Base-by-base conservation (phyloP, 2,888 invertebrate genomes). In the Apodemia zela region DNA sequence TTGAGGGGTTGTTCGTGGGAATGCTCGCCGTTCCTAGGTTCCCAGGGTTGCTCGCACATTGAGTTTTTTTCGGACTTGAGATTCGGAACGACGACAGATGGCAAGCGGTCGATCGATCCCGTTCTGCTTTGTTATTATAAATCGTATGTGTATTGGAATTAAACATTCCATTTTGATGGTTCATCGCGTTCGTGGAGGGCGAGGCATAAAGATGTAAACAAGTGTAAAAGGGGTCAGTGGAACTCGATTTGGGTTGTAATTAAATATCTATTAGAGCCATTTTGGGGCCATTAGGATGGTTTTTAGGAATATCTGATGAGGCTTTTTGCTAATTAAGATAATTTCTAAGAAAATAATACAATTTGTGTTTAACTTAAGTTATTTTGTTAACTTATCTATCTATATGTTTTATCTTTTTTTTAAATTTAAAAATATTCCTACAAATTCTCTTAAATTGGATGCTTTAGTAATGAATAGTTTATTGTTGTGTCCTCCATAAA, bases 1-100 rank as follows among this genome's bases (percentile, higher is more conserved):
- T 90, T 88, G 90, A 89, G 92, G 92, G 92, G 92, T 92, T 87
- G 91, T 88, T 93, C 94, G 94, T 94, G 94, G 94, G 94, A 94
- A 94, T 93, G 92, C 91, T 88, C 85, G 87, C 82, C 85, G 90
- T 85, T 88, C 87, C 87, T 87, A 84, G 92, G 94, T 94, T 94
- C 94, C 94, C 94, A 94, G 92, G 92, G 92, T 87, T 86, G 89
- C 82, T 82, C 85, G 88, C 91, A 89, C 88, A 89, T 89, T 89
- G 87, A 85, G 88, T 71, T 87, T 89, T 89, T 91, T 90, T 87
- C 38, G 38, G 38, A 38, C 38, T 80, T 80, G 83, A 79, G 78
- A 82, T 83, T 77, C 86, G 87, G 89, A 87, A 88, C 84, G 81
- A 82, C 90, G 89, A 91, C 92, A 92, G 92, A 92, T 92, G 91